Percentiles rank a stretch among this genome's conserved stretches.
These are phyloP conservation scores for Metacarcinus magister DNA, from an alignment of 2,888 invertebrate species.

Conservation along the genomic window DNA sequence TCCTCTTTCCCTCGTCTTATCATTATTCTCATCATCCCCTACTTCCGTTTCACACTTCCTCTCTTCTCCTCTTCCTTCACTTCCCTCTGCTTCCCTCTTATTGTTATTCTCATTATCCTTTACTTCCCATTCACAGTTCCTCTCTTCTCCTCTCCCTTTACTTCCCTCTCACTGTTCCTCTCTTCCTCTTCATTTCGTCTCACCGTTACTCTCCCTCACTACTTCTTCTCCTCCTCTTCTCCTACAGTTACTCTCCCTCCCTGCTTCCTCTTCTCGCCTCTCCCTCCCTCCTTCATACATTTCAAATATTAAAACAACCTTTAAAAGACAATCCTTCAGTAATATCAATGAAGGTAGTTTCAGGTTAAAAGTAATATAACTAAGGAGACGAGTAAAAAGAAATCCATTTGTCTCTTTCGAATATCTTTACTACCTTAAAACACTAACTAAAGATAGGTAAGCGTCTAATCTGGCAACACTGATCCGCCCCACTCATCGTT, in stretches of 20 bases:
- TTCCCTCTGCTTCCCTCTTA: not conserved
- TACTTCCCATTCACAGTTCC: not conserved
- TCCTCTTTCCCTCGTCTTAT: not conserved
- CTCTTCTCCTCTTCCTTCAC: not conserved
- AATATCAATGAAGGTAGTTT: no score
- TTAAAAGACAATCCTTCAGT: no score
- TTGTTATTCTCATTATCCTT: not conserved
- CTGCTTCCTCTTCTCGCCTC: not conserved
- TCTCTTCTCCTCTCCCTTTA: not conserved
- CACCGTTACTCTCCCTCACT: not conserved
- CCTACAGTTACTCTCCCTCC: not conserved
- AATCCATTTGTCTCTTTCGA: no score
- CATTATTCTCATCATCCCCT: no score
- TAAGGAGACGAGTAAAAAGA: no score
- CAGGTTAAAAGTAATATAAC: no score
- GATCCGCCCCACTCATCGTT: no score
- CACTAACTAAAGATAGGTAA: no score
- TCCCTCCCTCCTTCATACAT: not conserved
- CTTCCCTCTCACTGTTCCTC: not conserved
- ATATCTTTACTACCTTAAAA: no score
- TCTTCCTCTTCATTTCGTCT: not conserved
- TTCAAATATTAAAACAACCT: no score
- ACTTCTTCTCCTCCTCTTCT: not conserved
- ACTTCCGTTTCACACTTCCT: not conserved
- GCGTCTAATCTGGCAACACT: no score